These are phyloP conservation scores for Melanostigma gelatinosum DNA, from an alignment of 2,113 vertebrate species.

Conservation along the genomic window DNA sequence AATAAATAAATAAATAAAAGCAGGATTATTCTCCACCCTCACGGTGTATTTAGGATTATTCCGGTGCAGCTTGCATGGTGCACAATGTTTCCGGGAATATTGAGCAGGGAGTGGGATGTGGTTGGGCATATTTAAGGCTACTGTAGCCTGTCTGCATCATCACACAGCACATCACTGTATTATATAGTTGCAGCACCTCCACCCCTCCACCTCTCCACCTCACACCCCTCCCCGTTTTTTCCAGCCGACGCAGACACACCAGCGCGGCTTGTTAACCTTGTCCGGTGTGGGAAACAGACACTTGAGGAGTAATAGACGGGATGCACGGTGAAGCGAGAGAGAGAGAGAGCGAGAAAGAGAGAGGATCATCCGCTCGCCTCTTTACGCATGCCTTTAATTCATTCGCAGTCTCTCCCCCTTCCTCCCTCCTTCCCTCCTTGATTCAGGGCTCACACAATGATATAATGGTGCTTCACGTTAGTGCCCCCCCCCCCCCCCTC, in stretches of 20 bases:
- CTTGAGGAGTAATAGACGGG: slow-evolving; percentile 70
- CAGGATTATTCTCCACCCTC: slow-evolving; percentile 26
- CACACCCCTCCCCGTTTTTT: slow-evolving; percentile 56
- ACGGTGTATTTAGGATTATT: slow-evolving; percentile 33
- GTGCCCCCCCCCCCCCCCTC: background rate
- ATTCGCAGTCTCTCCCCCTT: background rate
- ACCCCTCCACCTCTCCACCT: slow-evolving; percentile 56
- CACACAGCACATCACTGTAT: slow-evolving; percentile 53
- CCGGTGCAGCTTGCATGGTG: slow-evolving; percentile 21
- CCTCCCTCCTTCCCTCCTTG: background rate
- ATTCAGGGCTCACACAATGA: slow-evolving; percentile 14
- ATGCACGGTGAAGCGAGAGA: slow-evolving; percentile 43
- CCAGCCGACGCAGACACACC: slow-evolving; percentile 75
- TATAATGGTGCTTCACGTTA: slow-evolving; percentile 22
- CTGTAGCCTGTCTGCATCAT: slow-evolving; percentile 28
- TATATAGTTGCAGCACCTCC: slow-evolving; percentile 69
- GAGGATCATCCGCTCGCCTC: slow-evolving; percentile 26
- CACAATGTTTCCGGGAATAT: slow-evolving; percentile 8
- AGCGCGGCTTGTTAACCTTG: slow-evolving; percentile 83
- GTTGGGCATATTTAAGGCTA: slow-evolving; percentile 40
- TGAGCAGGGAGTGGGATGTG: slow-evolving; percentile 40
- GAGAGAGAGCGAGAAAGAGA: slow-evolving; percentile 2
- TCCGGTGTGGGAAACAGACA: slow-evolving; percentile 79
- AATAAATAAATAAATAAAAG: slow-evolving; percentile 13
- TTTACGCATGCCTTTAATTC: slow-evolving; percentile 45